Evolutionary conservation across 92 coral and sea anemone genomes (phyloP).

Genomic region (Siderastrea radians): DNA sequence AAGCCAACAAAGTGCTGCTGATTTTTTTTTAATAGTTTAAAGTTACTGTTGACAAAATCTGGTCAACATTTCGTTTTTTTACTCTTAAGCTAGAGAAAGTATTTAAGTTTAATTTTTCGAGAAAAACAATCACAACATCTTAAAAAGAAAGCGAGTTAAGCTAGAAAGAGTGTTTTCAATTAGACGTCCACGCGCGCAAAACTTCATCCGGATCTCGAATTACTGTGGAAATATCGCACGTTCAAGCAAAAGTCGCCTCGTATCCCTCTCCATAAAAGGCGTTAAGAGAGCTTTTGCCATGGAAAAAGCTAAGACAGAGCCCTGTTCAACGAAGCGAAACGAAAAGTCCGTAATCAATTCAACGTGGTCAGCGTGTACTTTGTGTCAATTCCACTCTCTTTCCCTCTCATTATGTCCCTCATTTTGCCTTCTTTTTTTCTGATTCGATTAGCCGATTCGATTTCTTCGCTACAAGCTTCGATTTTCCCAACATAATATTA

Average conservation of each 20-base stretch:
- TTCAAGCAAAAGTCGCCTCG: neutral
- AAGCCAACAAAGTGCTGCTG: too few relatives aligned
- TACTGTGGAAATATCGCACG: neutral
- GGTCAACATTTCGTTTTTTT: neutral
- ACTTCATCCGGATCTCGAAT: neutral
- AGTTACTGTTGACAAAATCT: neutral
- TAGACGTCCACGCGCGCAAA: too few relatives aligned
- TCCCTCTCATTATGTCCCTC: neutral
- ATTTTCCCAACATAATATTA: neutral
- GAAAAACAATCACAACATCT: neutral
- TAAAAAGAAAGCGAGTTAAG: neutral
- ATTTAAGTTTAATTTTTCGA: neutral
- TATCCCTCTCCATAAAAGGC: neutral
- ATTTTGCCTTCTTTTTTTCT: neutral
- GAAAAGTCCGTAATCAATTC: too few relatives aligned
- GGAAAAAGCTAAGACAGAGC: neutral
- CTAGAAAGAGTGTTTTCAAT: neutral
- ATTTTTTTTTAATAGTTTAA: too few relatives aligned
- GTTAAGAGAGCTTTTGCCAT: neutral
- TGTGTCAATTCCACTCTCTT: neutral
- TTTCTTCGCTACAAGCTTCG: neutral
- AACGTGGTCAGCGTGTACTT: too few relatives aligned
- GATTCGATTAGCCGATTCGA: neutral
- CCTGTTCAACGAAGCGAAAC: neutral
- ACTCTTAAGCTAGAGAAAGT: neutral